phyloP scores from a whole-genome alignment of 2,797 vertebrate species.

The Manis javanica region DNA sequence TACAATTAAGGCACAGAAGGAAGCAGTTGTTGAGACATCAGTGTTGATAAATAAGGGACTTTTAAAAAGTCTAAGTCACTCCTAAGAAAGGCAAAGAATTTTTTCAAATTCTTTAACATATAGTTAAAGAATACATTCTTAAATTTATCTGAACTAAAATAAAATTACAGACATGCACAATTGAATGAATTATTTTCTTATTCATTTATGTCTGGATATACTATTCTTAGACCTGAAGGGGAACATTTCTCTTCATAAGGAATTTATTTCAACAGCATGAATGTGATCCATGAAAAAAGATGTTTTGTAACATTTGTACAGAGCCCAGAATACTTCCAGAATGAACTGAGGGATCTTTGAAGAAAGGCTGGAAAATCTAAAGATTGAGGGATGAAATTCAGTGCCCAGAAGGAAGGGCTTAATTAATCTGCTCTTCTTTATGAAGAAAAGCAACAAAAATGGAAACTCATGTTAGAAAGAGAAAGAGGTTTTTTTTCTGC shows the following conservation, averaged over 20 bases:
- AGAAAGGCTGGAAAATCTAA: slow-evolving; percentile 30
- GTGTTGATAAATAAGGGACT: slow-evolving; percentile 57
- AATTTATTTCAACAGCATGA: slow-evolving; percentile 35
- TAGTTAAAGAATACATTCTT: slow-evolving; percentile 62
- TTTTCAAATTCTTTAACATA: slow-evolving; percentile 50
- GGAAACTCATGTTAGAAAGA: not conserved
- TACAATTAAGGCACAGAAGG: slow-evolving; percentile 35
- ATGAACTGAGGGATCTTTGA: slow-evolving; percentile 11
- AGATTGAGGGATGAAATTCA: slow-evolving; percentile 10
- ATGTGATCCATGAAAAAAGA: slow-evolving; percentile 47
- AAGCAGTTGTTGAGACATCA: slow-evolving; percentile 52
- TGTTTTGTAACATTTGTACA: slow-evolving; percentile 8
- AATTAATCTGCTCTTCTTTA: not conserved
- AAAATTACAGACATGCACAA: slow-evolving; percentile 41
- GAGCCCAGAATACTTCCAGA: not conserved
- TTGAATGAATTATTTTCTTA: slow-evolving; percentile 66
- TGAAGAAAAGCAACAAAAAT: not conserved
- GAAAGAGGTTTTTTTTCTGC: not conserved
- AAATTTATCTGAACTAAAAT: slow-evolving; percentile 63
- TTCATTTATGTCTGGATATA: slow-evolving; percentile 52
- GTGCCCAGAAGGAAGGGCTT: not conserved
- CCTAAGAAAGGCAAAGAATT: slow-evolving; percentile 52
- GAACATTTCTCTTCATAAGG: slow-evolving; percentile 54
- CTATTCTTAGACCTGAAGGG: slow-evolving; percentile 57
- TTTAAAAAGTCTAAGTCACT: slow-evolving; percentile 66